Base-by-base conservation (phyloP, 2,113 vertebrate species). In the Chlamydotis undulata region DNA sequence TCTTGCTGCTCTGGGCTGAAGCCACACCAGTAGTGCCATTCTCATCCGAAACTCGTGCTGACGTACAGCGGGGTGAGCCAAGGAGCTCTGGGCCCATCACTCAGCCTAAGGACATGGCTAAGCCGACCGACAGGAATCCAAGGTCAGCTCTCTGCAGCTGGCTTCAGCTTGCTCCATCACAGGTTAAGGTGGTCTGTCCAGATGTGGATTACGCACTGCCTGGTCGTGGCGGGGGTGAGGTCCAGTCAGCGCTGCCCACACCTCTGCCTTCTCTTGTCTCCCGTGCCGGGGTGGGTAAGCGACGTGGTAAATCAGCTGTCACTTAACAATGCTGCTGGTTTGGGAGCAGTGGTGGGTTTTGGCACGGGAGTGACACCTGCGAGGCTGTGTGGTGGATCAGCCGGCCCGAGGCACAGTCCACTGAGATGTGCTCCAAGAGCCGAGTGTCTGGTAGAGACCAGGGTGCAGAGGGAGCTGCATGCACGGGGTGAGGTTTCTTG, bases 261-360 rank as follows among this genome's bases (percentile, higher is more conserved):
- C 55, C 35, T 69, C 41, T 80, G 65, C 33, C 45, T 56, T 21
- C 14, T 43, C 79, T 76, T 50, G 63, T 28, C 65, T 19, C 33
- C 37, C 9, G 12, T 59, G 24, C 63, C 0, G 4, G 37, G 73
- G 25, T 78, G 80, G 81, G 47, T 83, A 31, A 87, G 45, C 2
- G 23, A 83, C 59, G 76, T 37, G 67, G 91, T 78, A 84, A 76
- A 77, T 94, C 69, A 81, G 64, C 69, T 94, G 95, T 96, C 93
- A 90, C 95, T 96, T 90, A 96, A 94, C 96, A 96, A 96, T 73
- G 7, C 56, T 56, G 45, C 75, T 0, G 5, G 69, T 65, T 82
- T 3, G 23, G n/a, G 69, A 92, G 50, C 9, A 0, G 55, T 1
- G 0, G 18, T 1, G 3, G 63, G 69, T 53, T 89, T 87, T 82